phyloP scores from a whole-genome alignment of 2,797 vertebrate species.

The Sebastiscus albofasciatus region DNA sequence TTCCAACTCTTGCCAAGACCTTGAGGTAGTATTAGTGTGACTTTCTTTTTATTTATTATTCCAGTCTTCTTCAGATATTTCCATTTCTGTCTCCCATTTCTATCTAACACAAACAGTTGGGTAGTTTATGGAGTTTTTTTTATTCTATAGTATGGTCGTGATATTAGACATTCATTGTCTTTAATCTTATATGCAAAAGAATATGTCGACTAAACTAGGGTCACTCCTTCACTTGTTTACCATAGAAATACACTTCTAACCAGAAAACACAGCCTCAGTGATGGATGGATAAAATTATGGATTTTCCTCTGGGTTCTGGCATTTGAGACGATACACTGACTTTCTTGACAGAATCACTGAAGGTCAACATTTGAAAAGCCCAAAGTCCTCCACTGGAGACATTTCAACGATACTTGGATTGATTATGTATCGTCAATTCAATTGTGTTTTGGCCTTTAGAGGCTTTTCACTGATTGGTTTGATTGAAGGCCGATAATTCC shows the following conservation, averaged over 20 bases:
- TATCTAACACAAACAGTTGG: neutral
- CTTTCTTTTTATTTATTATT: neutral
- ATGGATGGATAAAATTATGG: neutral
- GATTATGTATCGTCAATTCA: conserved; percentile 28
- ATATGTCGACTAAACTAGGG: neutral
- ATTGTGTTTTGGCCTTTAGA: conserved; percentile 44
- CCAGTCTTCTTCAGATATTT: neutral
- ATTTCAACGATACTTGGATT: conserved; percentile 32
- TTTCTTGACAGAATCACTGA: conserved; percentile 31
- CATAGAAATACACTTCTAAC: neutral
- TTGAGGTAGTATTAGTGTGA: neutral
- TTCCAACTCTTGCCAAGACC: neutral
- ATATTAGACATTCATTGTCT: neutral
- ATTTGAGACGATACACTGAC: conserved; percentile 36
- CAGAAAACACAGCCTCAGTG: neutral
- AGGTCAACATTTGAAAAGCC: conserved; percentile 52
- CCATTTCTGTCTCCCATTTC: neutral
- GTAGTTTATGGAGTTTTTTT: neutral
- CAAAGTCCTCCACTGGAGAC: neutral
- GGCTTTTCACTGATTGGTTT: conserved; percentile 13
- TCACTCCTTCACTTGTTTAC: neutral
- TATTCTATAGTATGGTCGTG: neutral
- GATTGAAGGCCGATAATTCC: conserved; percentile 22
- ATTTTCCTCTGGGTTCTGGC: conserved; percentile 16
- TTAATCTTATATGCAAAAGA: neutral